phyloP scores from a whole-genome alignment of 92 coral and sea anemone species.

The Plumapathes pennacea region DNA sequence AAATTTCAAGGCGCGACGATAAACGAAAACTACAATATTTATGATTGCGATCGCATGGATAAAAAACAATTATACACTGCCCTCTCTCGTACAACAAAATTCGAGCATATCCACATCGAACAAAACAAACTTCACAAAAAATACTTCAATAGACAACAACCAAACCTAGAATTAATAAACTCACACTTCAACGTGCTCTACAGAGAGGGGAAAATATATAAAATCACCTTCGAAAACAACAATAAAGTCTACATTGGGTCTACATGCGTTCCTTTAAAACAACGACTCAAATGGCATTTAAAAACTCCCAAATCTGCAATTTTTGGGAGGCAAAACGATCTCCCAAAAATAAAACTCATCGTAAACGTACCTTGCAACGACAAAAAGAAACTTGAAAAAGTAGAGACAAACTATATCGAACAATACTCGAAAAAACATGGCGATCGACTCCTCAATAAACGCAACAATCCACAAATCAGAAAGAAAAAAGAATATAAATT shows the following conservation, averaged over 20 bases:
- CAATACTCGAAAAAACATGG: slow-evolving; percentile 24
- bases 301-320: slow-evolving; percentile 19
- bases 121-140: background rate
- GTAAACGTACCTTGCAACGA: slow-evolving; percentile 16
- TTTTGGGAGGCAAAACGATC: slow-evolving; percentile 5
- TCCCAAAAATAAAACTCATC: slow-evolving; percentile 17
- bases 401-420: slow-evolving; percentile 16
- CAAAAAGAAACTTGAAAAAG: slow-evolving; percentile 25
- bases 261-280: slow-evolving; percentile 20
- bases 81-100: slow-evolving; percentile 19
- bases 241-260: slow-evolving; percentile 18
- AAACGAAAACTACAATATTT: slow-evolving; percentile 12
- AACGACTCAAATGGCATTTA: slow-evolving; percentile 21
- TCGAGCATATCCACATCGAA: slow-evolving; percentile 19
- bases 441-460: slow-evolving; percentile 8
- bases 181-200: slow-evolving; percentile 3
- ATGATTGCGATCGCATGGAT: slow-evolving; percentile 28
- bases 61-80: slow-evolving; percentile 40
- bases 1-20: slow-evolving; percentile 5
- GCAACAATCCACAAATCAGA: slow-evolving; percentile 5
- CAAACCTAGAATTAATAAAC: slow-evolving; percentile 10
- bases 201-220: slow-evolving; percentile 19
- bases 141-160: background rate
- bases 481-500: slow-evolving; percentile 14
- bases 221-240: slow-evolving; percentile 8